Conservation (phyloP, 2,797 vertebrate genomes). For the Sparidentex hasta region DNA sequence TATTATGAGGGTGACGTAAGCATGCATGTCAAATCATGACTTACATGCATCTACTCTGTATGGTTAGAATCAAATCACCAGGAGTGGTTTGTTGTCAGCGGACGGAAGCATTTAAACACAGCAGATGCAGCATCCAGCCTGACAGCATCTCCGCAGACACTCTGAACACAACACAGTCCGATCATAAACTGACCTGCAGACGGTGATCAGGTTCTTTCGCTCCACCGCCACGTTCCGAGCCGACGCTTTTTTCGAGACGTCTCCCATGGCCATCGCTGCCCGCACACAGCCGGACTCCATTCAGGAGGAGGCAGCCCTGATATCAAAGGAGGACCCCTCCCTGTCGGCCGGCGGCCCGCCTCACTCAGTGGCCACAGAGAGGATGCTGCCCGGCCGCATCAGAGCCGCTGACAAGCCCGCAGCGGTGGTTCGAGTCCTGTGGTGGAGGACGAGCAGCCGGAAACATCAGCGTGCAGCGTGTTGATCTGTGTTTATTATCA, state of each 20-base stretch:
- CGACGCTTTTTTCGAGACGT: slow-evolving; percentile 89
- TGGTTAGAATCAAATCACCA: background rate
- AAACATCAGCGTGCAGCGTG: slow-evolving; percentile 1
- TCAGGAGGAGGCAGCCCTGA: slow-evolving; percentile 71
- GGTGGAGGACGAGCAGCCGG: background rate
- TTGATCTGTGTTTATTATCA: slow-evolving; percentile 25
- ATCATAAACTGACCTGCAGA: slow-evolving; percentile 89
- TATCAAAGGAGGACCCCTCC: slow-evolving; percentile 74
- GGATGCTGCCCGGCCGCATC: slow-evolving; percentile 45
- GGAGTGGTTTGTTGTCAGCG: background rate
- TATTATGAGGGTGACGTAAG: slow-evolving; percentile 46
- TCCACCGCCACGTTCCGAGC: slow-evolving; percentile 92
- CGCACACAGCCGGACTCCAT: slow-evolving; percentile 89
- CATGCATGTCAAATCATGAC: slow-evolving; percentile 23
- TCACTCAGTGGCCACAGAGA: slow-evolving; percentile 53
- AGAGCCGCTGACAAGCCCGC: slow-evolving; percentile 24
- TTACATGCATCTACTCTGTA: background rate
- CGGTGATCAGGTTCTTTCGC: slow-evolving; percentile 93
- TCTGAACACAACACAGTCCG: background rate
- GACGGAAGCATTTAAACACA: background rate
- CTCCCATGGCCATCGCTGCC: slow-evolving; percentile 91
- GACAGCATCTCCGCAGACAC: background rate
- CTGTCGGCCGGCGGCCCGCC: slow-evolving; percentile 63
- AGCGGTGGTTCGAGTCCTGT: background rate
- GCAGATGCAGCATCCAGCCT: background rate